Evolutionary conservation across 2,113 vertebrate genomes (phyloP).

Genomic region (Ellobius talpinus): DNA sequence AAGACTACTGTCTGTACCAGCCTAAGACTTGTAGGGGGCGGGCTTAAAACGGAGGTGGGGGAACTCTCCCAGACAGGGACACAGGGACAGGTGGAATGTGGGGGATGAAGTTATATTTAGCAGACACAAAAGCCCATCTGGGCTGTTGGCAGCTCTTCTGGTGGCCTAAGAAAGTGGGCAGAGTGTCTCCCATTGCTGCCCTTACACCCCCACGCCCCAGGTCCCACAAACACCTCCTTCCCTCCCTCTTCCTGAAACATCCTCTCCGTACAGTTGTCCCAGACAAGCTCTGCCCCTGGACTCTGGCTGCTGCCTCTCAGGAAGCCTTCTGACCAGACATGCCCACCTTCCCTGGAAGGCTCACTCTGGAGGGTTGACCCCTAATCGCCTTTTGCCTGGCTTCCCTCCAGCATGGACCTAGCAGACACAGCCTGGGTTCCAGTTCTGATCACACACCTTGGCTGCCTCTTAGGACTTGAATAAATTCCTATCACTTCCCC

Average conservation of each 20-base stretch:
- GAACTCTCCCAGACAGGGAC: not conserved
- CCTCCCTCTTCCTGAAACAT: not conserved
- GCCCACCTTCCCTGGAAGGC: not conserved
- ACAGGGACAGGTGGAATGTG: slow-evolving; percentile 70
- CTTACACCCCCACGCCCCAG: not conserved
- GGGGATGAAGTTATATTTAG: slow-evolving; percentile 72
- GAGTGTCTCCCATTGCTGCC: slow-evolving; percentile 3
- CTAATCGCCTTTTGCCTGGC: not conserved
- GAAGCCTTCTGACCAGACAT: slow-evolving; percentile 32
- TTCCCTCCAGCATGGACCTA: not conserved
- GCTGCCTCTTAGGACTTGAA: slow-evolving; percentile 3
- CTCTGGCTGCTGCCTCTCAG: not conserved
- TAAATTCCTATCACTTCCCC: not conserved
- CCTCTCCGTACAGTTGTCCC: not conserved
- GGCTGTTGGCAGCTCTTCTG: slow-evolving; percentile 29
- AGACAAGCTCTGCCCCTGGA: not conserved
- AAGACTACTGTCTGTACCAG: not conserved
- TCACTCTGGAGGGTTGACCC: not conserved
- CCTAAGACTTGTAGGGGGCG: not conserved
- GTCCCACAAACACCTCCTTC: not conserved
- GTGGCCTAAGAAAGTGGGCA: slow-evolving; percentile 22
- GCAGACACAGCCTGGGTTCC: not conserved
- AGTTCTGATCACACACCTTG: not conserved
- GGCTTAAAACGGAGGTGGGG: not conserved
- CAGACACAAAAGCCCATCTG: slow-evolving; percentile 49